Evolutionary conservation across 2,113 vertebrate species (phyloP), one percentile per base, ranked within the genome.

Genomic region (Carassius carassius): DNA sequence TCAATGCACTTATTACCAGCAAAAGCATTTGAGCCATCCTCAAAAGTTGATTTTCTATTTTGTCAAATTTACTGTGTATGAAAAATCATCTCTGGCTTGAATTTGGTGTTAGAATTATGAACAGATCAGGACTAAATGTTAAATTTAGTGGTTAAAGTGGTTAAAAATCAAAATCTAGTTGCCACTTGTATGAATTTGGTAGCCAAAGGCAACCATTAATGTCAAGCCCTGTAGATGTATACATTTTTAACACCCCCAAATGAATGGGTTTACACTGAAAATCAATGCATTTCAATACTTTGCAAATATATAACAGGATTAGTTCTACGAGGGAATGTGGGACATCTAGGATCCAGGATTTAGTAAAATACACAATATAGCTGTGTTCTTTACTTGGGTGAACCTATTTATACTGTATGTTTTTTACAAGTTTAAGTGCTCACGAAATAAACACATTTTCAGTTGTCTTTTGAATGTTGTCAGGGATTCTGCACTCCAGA

Each of bases 21-120:
- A 51, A 51, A 51, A 51, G 60, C 63, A 65, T 65, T 65, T 11
- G 21, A 60, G 21, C n/a, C 58, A 60, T 60, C 58, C 23, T 29
- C 63, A 65, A 65, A 65, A 65, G 29, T n/a, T n/a, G n/a, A n/a
- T 29, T 65, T 65, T 65, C 63, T 65, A 65, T 65, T 65, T 32
- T 16, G 13, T 65, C 63, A 65, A 63, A 63, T 63, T n/a, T 63
- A 63, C 60, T 10, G 60, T 62, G 60, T 62, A 62, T 62, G 62
- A 58, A 58, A 58, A 58, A 58, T 58, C n/a, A 58, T 58, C 56
- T 60, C 58, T 60, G 58, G 58, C 21, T n/a, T 60, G 58, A 60
- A 60, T 60, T n/a, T n/a, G 58, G n/a, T 23, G 58, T 60, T 60
- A 60, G 9, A 60, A 60, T 60, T 60, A 60, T 60, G 11, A 60